Base-by-base conservation (phyloP, 2,113 vertebrate genomes). In the Falco punctatus region DNA sequence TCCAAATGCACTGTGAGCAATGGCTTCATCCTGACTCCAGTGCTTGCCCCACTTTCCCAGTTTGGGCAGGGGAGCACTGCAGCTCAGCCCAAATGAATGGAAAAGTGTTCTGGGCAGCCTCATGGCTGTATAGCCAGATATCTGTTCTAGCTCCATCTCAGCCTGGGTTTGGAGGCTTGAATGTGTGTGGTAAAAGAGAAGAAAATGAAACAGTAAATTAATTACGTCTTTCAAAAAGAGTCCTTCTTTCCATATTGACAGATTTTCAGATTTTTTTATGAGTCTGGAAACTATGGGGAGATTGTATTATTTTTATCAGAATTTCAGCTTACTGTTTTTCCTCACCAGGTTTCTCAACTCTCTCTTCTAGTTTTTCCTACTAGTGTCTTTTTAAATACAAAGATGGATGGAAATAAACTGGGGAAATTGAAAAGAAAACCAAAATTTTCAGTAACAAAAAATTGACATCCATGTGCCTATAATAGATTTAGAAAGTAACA, bases 111-210 rank as follows among this genome's bases (percentile, higher is more conserved):
- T 0, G 1, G 22, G 52, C 81, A 91, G 73, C 48, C 51, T 23
- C 26, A 19, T 0, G 13, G 14, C 7, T 33, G 5, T 11, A 13
- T 1, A 6, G 54, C 21, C 62, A 65, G 20, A 7, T 65, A 13
- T 9, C 16, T 58, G 71, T 66, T 11, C 64, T 73, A 54, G 19
- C 58, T 65, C 65, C 46, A 9, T 22, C 20, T 54, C 79, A 54
- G 8, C 7, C 30, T 52, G 49, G 9, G 4, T 38, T 18, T 75
- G 12, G 32, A 27, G 7, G 10, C 30, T 86, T 51, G 52, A 64
- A 13, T 30, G 2, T 12, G 3, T 30, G 21, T 59, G 23, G n/a
- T n/a, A 46, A 44, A 86, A 70, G 42, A 78, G 23, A 7, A 10
- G 42, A 38, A 88, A 84, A 57, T 35, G 69, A 78, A 26, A 62